phyloP scores from a whole-genome alignment of 2,797 vertebrate genomes.

The Allobates femoralis region DNA sequence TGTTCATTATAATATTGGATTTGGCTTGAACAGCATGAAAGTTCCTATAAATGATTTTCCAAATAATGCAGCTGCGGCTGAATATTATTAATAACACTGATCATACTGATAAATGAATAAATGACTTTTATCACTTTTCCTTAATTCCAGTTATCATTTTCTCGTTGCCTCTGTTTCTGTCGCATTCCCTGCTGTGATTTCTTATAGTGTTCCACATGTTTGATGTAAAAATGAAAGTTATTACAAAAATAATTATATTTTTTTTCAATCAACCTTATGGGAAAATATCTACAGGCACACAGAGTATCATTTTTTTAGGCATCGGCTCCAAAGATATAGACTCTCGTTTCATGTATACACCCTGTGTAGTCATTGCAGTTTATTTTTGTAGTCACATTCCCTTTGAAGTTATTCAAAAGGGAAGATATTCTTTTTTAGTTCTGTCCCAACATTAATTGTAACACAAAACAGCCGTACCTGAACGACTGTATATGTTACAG shows the following conservation, averaged over 20 bases:
- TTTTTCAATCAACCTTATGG: conserved; percentile 29
- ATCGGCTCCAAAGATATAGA: conserved; percentile 26
- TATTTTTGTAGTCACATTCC: conserved; percentile 36
- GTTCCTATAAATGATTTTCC: background rate
- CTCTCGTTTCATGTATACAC: conserved; percentile 26
- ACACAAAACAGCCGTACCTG: conserved; percentile 21
- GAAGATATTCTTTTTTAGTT: conserved; percentile 6
- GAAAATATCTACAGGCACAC: conserved; percentile 29
- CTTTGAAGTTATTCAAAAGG: conserved; percentile 27
- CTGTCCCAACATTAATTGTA: conserved; percentile 17
- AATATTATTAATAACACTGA: conserved; percentile 2
- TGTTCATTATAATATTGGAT: background rate
- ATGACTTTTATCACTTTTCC: conserved; percentile 20
- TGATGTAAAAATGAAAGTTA: conserved; percentile 41
- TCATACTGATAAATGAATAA: conserved; percentile 15
- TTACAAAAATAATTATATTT: conserved; percentile 28
- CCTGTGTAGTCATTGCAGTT: conserved; percentile 13
- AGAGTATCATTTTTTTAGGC: conserved; percentile 20
- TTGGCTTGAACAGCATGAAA: background rate
- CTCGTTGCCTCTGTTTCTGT: conserved; percentile 20
- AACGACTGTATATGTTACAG: conserved; percentile 8
- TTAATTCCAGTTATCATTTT: conserved; percentile 3
- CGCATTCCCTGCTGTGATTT: conserved; percentile 27
- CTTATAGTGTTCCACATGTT: conserved; percentile 19
- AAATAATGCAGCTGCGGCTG: background rate